Percentiles rank a stretch among this genome's conserved stretches.
phyloP scores from a whole-genome alignment of 2,113 vertebrate species.

The Gorilla gorilla region DNA sequence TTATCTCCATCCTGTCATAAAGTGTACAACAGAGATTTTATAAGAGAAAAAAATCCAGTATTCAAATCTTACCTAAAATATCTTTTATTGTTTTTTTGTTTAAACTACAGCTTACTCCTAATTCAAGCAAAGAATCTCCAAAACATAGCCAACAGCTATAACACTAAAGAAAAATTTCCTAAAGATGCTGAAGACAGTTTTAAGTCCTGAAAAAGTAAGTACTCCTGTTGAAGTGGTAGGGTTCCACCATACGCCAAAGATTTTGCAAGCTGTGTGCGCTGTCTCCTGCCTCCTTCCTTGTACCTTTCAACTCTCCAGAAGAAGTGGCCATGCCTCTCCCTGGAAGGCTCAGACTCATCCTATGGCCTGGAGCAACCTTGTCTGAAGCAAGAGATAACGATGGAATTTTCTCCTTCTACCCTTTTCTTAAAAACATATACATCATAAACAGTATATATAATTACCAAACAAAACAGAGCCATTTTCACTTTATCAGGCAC shows the following conservation, averaged over 20 bases:
- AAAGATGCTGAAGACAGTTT: background rate
- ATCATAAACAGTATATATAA: background rate
- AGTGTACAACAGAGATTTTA: background rate
- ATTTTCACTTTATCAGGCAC: background rate
- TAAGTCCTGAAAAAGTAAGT: background rate
- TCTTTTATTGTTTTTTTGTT: background rate
- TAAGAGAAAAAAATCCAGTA: background rate
- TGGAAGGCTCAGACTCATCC: background rate
- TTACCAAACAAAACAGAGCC: background rate
- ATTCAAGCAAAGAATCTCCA: background rate
- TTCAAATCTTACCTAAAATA: background rate
- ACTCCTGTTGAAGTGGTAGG: too few relatives aligned
- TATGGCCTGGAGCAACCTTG: background rate
- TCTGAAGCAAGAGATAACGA: background rate
- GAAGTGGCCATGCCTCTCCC: background rate
- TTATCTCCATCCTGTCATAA: background rate
- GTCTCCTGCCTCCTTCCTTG: background rate
- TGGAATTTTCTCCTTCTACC: background rate
- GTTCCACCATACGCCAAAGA: background rate
- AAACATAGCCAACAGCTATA: background rate
- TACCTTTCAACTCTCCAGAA: background rate
- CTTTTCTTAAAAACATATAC: background rate
- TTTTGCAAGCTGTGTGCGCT: too few relatives aligned
- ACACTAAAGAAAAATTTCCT: background rate
- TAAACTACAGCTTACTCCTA: background rate